phyloP scores from a whole-genome alignment of 1,140 invertebrate species.

The Oppia nitens region DNA sequence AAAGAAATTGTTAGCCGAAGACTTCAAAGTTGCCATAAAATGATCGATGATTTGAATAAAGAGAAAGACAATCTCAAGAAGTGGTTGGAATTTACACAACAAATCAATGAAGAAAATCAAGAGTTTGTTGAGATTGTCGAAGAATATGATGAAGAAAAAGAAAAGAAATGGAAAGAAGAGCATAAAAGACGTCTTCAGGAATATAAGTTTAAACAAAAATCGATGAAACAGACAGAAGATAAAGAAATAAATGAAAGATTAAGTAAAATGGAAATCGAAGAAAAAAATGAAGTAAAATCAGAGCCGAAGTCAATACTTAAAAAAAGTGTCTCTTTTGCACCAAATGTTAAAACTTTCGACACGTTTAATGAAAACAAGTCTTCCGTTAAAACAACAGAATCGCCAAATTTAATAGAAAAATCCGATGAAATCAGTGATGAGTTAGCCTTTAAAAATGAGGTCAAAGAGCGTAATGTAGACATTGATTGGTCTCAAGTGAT shows the following conservation, averaged over 20 bases:
- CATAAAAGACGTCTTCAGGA: constrained; percentile 35
- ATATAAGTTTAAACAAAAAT: constrained; percentile 28
- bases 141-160: constrained; percentile 36
- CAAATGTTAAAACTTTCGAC: too few relatives aligned
- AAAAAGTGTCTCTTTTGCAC: background rate
- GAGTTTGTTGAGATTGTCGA: constrained; percentile 31
- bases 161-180: constrained; percentile 36
- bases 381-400: background rate
- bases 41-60: constrained; percentile 31
- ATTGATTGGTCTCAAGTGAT: background rate
- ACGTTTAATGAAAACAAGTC: background rate
- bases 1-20: constrained; percentile 41
- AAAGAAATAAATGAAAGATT: constrained; percentile 1
- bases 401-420: background rate
- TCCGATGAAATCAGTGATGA: background rate
- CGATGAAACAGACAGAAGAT: background rate
- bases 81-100: constrained; percentile 27
- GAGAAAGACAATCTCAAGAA: constrained; percentile 33
- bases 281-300: constrained; percentile 27
- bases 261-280: constrained; percentile 16
- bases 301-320: background rate
- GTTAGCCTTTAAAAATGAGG: background rate
- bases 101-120: constrained; percentile 23
- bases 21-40: constrained; percentile 32
- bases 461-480: background rate